phyloP scores from a whole-genome alignment of 2,888 invertebrate species.

The Rhaphigaster nebulosa region DNA sequence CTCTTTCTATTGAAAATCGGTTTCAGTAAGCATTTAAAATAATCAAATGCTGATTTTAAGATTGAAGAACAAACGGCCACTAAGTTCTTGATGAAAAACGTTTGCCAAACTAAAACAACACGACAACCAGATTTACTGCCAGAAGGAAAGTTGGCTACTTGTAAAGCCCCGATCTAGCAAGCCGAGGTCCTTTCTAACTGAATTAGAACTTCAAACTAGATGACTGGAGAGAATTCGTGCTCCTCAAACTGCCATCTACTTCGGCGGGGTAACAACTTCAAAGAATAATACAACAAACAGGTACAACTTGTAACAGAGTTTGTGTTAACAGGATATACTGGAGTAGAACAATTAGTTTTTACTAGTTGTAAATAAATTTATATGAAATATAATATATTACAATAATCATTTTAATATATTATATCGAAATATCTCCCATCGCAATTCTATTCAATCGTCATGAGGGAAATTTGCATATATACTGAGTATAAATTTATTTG shows the following conservation, averaged over 20 bases:
- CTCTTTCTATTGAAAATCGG: no score
- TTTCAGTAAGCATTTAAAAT: no score
- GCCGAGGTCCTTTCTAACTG: neutral
- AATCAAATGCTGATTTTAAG: no score
- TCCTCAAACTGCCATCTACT: neutral
- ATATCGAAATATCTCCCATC: no score
- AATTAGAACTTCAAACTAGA: constrained; percentile 5
- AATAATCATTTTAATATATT: no score
- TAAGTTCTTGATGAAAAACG: neutral
- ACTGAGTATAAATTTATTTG: no score
- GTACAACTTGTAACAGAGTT: neutral
- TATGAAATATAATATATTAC: no score
- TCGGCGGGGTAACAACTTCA: neutral
- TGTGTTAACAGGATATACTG: neutral
- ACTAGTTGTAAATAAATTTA: no score
- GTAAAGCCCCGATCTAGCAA: neutral
- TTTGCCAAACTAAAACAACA: neutral
- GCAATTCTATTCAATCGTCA: no score
- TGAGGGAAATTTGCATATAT: no score
- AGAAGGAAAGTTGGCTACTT: neutral
- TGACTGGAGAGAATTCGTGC: neutral
- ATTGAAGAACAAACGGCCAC: no score
- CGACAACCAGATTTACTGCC: neutral
- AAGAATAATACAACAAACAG: constrained; percentile 5
- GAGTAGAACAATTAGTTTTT: neutral